Base-by-base conservation (phyloP, 2,888 invertebrate species). In the Amblyjoppa fuscipennis region DNA sequence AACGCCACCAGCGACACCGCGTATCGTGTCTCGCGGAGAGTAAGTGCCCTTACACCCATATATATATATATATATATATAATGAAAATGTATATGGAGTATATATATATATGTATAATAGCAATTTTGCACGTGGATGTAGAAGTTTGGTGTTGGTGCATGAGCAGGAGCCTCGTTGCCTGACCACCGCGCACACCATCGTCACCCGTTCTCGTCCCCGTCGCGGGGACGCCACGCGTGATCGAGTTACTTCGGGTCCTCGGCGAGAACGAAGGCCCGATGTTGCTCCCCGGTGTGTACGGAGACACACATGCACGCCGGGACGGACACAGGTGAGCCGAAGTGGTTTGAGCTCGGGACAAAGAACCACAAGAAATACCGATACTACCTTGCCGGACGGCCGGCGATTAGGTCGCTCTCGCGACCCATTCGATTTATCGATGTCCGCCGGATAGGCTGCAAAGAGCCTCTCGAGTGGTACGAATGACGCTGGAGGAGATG, bases 301-400 rank as follows among this genome's bases (percentile, higher is more conserved):
- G 25, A 20, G 16, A 53, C 53, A 11, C n/a, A 41, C 41, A 45
- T 41, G 49, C 59, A 69, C 66, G 38, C 49, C n/a, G 89, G 88
- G 90, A 88, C 87, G 89, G 89, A 89, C 88, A 77, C 90, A 91
- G 91, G 90, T 89, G 89, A 89, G 87, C 87, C 86, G 80, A 82
- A 81, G 86, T 89, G 90, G 89, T 25, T 28, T 34, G 90, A 90
- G 90, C 74, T n/a, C 90, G 90, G 92, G 91, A 92, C 92, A 92
- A 92, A 92, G 92, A 92, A 92, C 92, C 92, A 92, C 92, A 92
- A 92, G 92, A 92, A 92, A 92, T 91, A 91, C 92, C 92, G 92
- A 92, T 92, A 92, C 91, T 89, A 91, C 91, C 89, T 89, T 89
- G 89, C 87, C 87, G 45, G 13, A 86, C 82, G 83, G 38, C 68